phyloP scores from a whole-genome alignment of 1,140 invertebrate species.

The Cydia amplana region DNA sequence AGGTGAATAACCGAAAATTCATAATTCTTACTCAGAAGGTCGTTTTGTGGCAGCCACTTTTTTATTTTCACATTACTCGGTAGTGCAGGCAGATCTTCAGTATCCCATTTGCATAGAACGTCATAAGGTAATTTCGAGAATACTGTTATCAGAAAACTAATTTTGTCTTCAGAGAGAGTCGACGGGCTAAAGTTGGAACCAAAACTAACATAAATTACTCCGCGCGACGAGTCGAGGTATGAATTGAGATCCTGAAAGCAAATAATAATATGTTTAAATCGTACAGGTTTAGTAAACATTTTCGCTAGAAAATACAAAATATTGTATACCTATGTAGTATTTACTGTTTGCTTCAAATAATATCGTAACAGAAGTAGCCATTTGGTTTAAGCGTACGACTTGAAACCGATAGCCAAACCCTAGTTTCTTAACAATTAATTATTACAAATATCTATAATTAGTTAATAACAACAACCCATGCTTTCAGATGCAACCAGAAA shows the following conservation, averaged over 20 bases:
- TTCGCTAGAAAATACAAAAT: too few relatives aligned
- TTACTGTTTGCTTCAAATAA: too few relatives aligned
- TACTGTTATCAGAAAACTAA: constrained; percentile 66
- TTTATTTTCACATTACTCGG: constrained; percentile 73
- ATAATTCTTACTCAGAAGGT: constrained; percentile 71
- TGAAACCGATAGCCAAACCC: too few relatives aligned
- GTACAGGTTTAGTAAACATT: background rate
- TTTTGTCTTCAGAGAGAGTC: constrained; percentile 60
- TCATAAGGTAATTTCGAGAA: constrained; percentile 69
- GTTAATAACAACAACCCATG: too few relatives aligned
- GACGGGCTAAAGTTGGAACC: constrained; percentile 78
- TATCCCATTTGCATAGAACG: constrained; percentile 78
- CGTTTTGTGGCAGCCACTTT: constrained; percentile 80
- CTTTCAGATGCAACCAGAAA: too few relatives aligned
- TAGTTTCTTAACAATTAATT: too few relatives aligned
- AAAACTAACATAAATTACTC: constrained; percentile 83
- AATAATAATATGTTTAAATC: constrained; percentile 45
- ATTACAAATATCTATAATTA: too few relatives aligned
- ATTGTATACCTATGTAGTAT: too few relatives aligned
- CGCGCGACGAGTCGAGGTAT: constrained; percentile 78
- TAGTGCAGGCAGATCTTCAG: constrained; percentile 55
- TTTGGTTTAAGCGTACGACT: too few relatives aligned
- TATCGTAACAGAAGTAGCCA: too few relatives aligned
- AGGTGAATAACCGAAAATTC: background rate
- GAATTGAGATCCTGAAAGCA: constrained; percentile 75